Evolutionary conservation across 2,113 vertebrate species (phyloP).

Genomic region (Larimichthys polyactis): DNA sequence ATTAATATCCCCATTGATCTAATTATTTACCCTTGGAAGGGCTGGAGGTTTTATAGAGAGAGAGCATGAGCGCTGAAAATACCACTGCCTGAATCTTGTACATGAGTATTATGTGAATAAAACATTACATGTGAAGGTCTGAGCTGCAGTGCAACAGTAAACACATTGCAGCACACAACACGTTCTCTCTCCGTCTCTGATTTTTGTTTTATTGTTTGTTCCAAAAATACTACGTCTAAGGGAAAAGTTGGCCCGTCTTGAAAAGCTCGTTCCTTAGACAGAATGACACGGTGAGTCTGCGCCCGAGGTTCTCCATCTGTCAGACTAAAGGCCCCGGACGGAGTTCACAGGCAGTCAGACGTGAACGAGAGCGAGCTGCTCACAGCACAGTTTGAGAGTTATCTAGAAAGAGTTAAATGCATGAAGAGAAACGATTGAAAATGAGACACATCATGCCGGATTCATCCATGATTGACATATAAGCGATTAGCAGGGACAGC

Average conservation of each 20-base stretch:
- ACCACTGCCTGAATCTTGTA: background rate
- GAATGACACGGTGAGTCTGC: conserved; percentile 41
- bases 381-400: conserved; percentile 21
- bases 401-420: conserved; percentile 13
- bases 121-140: conserved; percentile 1
- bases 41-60: background rate
- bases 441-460: background rate
- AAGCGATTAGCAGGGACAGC: background rate
- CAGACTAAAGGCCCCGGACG: conserved; percentile 50
- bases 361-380: conserved; percentile 24
- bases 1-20: conserved; percentile 46
- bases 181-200: background rate
- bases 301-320: conserved; percentile 62
- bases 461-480: background rate
- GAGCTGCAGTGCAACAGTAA: conserved; percentile 17
- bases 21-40: conserved; percentile 56
- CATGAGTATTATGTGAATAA: conserved; percentile 12
- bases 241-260: conserved; percentile 26
- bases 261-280: conserved; percentile 40
- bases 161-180: conserved; percentile 11
- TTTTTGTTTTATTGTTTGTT: conserved; percentile 48
- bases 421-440: conserved; percentile 27
- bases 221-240: conserved; percentile 44
- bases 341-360: conserved; percentile 54
- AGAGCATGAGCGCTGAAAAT: background rate